Evolutionary conservation across 1,140 invertebrate genomes (phyloP).

Genomic region (Euborellia annulipes): DNA sequence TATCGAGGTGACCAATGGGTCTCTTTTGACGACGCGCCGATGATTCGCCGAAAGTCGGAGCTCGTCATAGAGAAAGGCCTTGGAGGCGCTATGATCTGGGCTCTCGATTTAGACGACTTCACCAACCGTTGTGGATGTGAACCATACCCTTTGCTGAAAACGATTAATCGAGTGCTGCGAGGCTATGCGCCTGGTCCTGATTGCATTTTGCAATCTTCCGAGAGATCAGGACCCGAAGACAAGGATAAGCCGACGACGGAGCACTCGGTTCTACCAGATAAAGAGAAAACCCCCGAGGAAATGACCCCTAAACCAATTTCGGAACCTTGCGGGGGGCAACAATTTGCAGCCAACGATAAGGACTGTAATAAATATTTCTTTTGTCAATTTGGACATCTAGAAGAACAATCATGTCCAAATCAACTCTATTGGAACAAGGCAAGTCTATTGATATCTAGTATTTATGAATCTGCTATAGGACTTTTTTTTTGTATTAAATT

Average conservation of each 20-base stretch:
- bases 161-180: constrained; percentile 55
- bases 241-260: too few species aligned
- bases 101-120: constrained; percentile 76
- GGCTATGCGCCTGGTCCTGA: constrained; percentile 33
- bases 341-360: constrained; percentile 41
- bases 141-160: constrained; percentile 58
- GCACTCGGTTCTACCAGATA: too few species aligned
- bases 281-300: too few species aligned
- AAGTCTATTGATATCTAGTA: constrained; percentile 5
- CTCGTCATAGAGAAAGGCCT: constrained; percentile 51
- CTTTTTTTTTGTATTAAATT: too few species aligned
- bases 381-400: constrained; percentile 53
- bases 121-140: constrained; percentile 52
- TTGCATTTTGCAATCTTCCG: constrained; percentile 15
- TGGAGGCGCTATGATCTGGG: constrained; percentile 79
- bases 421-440: constrained; percentile 59
- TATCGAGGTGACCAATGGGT: constrained; percentile 49
- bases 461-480: too few species aligned
- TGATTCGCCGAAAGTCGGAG: constrained; percentile 48
- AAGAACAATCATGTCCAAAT: constrained; percentile 46
- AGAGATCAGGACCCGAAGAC: too few species aligned
- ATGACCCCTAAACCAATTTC: background rate
- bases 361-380: constrained; percentile 68
- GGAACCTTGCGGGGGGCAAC: constrained; percentile 35
- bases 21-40: constrained; percentile 43